Evolutionary conservation across 2,113 vertebrate species (phyloP).

Genomic region (Danionella cerebrum): DNA sequence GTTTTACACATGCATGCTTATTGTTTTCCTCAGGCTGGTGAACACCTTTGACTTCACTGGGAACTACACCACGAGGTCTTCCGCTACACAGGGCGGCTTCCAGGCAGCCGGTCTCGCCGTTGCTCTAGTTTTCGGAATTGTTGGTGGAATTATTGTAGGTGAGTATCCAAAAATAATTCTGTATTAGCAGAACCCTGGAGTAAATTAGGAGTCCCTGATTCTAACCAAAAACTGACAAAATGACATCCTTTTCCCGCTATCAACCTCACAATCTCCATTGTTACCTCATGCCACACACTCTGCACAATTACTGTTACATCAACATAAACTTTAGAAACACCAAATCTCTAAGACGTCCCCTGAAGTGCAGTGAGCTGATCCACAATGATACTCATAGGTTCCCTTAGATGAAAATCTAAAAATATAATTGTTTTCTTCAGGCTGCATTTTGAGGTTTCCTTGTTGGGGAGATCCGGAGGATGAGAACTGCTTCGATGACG

Average conservation of each 20-base stretch:
- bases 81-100: conserved; percentile 70
- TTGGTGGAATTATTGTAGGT: conserved; percentile 82
- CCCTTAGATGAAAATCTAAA: too few species aligned
- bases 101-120: conserved; percentile 82
- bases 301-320: too few species aligned
- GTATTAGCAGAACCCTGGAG: too few species aligned
- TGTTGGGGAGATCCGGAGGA: conserved; percentile 82
- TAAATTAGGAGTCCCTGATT: too few species aligned
- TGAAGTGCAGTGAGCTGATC: too few species aligned
- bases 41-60: conserved; percentile 62
- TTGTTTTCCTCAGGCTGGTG: conserved; percentile 60
- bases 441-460: conserved; percentile 79
- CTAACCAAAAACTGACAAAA: too few species aligned
- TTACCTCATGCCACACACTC: too few species aligned
- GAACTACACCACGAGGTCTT: conserved; percentile 14
- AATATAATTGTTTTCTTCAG: conserved; percentile 48
- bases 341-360: too few species aligned
- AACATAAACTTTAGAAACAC: too few species aligned
- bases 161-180: conserved; percentile 41
- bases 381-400: too few species aligned
- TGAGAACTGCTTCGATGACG: conserved; percentile 89
- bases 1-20: neutral
- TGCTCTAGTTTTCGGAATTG: conserved; percentile 77
- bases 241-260: too few species aligned
- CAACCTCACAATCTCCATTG: too few species aligned